phyloP scores from a whole-genome alignment of 2,888 invertebrate species.

The Clistopyga incitator region DNA sequence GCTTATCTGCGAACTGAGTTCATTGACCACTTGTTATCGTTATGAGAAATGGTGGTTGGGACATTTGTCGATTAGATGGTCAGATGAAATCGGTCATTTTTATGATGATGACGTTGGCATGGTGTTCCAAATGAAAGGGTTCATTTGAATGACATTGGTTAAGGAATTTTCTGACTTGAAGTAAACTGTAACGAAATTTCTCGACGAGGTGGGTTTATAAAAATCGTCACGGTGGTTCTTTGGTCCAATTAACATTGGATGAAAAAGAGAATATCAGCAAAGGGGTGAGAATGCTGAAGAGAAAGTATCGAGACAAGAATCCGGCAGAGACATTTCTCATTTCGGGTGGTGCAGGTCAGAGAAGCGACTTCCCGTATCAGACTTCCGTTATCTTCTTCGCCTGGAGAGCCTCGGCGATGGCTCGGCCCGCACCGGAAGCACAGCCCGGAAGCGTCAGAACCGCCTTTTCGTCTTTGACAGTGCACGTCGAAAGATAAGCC shows the following conservation, averaged over 20 bases:
- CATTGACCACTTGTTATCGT: slow-evolving; percentile 11
- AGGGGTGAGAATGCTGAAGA: not conserved
- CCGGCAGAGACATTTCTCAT: slow-evolving; percentile 83
- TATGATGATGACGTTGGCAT: not conserved
- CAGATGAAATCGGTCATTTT: not conserved
- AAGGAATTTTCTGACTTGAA: too few species aligned
- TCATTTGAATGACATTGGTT: too few species aligned
- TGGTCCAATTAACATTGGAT: not conserved
- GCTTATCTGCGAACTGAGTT: slow-evolving; percentile 8
- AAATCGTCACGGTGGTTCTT: too few species aligned
- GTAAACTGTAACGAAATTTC: too few species aligned
- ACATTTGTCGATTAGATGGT: not conserved
- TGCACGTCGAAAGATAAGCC: slow-evolving; percentile 82
- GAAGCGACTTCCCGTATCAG: slow-evolving; percentile 74
- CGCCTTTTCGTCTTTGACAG: slow-evolving; percentile 82
- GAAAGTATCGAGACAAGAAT: slow-evolving; percentile 40
- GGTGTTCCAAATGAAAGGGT: too few species aligned
- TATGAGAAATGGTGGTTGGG: not conserved
- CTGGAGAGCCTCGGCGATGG: slow-evolving; percentile 29
- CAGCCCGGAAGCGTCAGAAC: slow-evolving; percentile 80
- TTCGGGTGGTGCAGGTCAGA: slow-evolving; percentile 79
- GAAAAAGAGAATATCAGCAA: not conserved
- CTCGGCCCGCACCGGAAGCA: slow-evolving; percentile 68
- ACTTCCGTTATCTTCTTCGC: slow-evolving; percentile 81
- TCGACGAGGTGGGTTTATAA: too few species aligned